phyloP scores from a whole-genome alignment of 2,888 invertebrate species.

The Melitaea athalia region DNA sequence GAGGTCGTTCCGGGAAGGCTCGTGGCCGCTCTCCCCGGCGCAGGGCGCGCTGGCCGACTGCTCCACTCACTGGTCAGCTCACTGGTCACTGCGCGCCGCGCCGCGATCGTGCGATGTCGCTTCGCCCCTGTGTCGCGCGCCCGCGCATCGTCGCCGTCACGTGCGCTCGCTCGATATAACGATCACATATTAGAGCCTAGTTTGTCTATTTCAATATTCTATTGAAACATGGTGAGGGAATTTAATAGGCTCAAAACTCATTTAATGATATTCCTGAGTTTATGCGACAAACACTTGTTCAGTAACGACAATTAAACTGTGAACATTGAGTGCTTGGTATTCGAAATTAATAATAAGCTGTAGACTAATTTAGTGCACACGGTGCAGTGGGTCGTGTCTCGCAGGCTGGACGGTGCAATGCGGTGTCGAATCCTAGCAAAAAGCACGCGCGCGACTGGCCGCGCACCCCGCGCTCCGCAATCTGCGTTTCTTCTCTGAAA shows the following conservation, averaged over 20 bases:
- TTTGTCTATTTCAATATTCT: too few species aligned
- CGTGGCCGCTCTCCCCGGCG: constrained; percentile 34
- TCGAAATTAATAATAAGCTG: not conserved
- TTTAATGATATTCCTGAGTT: not conserved
- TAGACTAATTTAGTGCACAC: not conserved
- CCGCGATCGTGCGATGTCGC: constrained; percentile 12
- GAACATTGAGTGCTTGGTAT: not conserved
- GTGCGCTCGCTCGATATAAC: not conserved
- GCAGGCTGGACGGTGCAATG: constrained; percentile 20
- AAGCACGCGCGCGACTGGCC: constrained; percentile 42
- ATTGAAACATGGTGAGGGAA: too few species aligned
- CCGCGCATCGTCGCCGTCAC: constrained; percentile 1
- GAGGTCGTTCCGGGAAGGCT: constrained; percentile 33
- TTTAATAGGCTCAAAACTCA: too few species aligned
- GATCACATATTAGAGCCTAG: too few species aligned
- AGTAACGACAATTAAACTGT: not conserved
- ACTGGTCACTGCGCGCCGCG: constrained; percentile 21
- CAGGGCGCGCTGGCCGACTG: constrained; percentile 16
- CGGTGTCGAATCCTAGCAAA: constrained; percentile 42
- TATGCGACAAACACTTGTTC: not conserved
- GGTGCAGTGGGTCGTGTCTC: constrained; percentile 17
- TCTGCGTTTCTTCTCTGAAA: constrained; percentile 13
- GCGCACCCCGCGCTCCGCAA: constrained; percentile 26
- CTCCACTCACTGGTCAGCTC: constrained; percentile 20
- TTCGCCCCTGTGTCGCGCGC: not conserved